Evolutionary conservation across 2,797 vertebrate species (phyloP).

Genomic region (Malurus leucopterus): DNA sequence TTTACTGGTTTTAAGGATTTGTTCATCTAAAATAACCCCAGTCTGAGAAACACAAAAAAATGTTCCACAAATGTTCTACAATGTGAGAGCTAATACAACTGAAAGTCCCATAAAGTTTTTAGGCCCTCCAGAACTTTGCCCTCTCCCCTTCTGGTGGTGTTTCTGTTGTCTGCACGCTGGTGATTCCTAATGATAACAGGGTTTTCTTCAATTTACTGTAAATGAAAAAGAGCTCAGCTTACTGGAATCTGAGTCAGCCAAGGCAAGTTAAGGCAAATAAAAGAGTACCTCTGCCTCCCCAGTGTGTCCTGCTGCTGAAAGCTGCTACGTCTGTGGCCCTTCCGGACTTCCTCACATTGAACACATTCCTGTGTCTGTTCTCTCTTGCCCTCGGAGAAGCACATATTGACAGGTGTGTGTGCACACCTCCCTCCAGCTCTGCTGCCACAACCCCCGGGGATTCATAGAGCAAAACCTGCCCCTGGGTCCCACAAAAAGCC

Average conservation of each 20-base stretch:
- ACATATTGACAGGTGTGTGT: background rate
- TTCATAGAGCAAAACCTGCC: background rate
- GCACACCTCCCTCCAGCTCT: background rate
- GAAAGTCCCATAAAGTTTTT: background rate
- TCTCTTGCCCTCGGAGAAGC: slow-evolving; percentile 9
- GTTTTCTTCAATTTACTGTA: slow-evolving; percentile 50
- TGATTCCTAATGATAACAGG: slow-evolving; percentile 35
- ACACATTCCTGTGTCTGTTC: slow-evolving; percentile 56
- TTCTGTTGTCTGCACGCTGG: slow-evolving; percentile 9
- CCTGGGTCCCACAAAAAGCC: background rate
- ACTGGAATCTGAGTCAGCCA: slow-evolving; percentile 57
- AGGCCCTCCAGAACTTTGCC: background rate
- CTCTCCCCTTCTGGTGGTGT: slow-evolving; percentile 22
- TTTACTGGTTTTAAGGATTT: slow-evolving; percentile 34
- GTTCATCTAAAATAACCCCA: slow-evolving; percentile 20
- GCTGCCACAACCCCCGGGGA: background rate
- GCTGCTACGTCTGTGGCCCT: slow-evolving; percentile 32
- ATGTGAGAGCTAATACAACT: background rate
- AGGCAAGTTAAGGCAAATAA: slow-evolving; percentile 54
- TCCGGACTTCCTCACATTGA: slow-evolving; percentile 22
- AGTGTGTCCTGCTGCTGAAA: slow-evolving; percentile 5
- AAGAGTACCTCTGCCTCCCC: slow-evolving; percentile 16
- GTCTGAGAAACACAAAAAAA: background rate
- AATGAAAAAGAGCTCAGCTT: slow-evolving; percentile 47
- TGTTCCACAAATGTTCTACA: background rate